Conservation (phyloP, 2,113 vertebrate species). For the Deroptyus accipitrinus region DNA sequence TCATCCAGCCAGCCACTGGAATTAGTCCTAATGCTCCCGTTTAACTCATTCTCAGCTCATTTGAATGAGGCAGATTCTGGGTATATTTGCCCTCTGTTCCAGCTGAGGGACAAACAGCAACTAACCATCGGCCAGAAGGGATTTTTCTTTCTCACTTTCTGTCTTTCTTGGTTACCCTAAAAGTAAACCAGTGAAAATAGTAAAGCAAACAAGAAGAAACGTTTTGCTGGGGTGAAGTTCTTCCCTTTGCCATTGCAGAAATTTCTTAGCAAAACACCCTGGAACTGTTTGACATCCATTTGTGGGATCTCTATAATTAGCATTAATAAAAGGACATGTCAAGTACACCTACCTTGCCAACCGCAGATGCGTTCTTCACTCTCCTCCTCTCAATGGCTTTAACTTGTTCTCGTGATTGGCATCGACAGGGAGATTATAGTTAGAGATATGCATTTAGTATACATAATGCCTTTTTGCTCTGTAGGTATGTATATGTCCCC, state of each 20-base stretch:
- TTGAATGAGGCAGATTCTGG: neutral
- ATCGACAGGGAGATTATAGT: neutral
- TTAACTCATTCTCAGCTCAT: neutral
- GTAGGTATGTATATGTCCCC: neutral
- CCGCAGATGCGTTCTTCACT: neutral
- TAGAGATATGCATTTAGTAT: neutral
- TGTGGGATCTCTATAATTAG: slow-evolving; percentile 74
- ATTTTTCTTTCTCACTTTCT: neutral
- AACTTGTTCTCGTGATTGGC: slow-evolving; percentile 12
- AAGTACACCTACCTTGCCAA: slow-evolving; percentile 50
- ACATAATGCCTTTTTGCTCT: neutral
- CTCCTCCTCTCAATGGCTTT: neutral
- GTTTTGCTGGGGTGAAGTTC: slow-evolving; percentile 49
- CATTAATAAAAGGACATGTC: slow-evolving; percentile 65
- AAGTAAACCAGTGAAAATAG: slow-evolving; percentile 56
- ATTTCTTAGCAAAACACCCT: slow-evolving; percentile 47
- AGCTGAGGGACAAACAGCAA: neutral
- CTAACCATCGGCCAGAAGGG: neutral
- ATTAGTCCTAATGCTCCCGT: neutral
- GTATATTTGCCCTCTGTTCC: neutral
- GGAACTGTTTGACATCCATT: slow-evolving; percentile 67
- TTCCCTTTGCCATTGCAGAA: slow-evolving; percentile 57
- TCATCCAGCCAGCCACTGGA: neutral
- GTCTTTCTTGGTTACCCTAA: neutral
- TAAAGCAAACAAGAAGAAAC: slow-evolving; percentile 57